Evolutionary conservation across 2,113 vertebrate species (phyloP).

Genomic region (Poecile atricapillus): DNA sequence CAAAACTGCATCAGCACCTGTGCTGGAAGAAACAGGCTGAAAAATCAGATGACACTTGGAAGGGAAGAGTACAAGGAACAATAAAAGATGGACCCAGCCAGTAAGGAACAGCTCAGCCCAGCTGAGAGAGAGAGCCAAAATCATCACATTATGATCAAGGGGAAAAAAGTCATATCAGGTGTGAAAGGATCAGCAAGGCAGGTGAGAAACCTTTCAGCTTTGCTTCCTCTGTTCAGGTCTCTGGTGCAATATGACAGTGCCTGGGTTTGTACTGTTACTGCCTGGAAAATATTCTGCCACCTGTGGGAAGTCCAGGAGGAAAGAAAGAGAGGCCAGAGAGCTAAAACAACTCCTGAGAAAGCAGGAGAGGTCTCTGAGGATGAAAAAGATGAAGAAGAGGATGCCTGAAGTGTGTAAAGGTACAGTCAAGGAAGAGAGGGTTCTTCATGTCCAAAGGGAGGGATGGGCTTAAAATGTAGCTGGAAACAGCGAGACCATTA

Average conservation of each 20-base stretch:
- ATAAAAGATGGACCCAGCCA: neutral
- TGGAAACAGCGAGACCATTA: neutral
- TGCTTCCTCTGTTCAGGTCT: fast-evolving
- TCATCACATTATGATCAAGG: neutral
- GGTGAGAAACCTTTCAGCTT: neutral
- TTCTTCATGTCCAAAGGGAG: neutral
- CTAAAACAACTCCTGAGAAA: neutral
- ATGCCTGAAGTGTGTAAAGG: neutral
- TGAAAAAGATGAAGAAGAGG: neutral
- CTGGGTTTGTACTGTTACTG: neutral
- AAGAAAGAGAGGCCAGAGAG: neutral
- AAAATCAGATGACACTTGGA: neutral
- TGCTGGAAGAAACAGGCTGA: neutral
- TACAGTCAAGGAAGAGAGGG: neutral
- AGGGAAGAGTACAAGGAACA: neutral
- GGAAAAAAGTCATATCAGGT: neutral
- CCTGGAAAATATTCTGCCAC: fast-evolving
- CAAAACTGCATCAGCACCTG: neutral
- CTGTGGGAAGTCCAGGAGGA: neutral
- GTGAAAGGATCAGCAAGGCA: neutral
- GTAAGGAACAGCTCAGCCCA: neutral
- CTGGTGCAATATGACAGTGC: fast-evolving
- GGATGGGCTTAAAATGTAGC: neutral
- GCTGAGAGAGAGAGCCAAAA: neutral
- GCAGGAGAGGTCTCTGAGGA: neutral